Conservation (phyloP, 2,113 vertebrate genomes). For the Bolborhynchus lineola region DNA sequence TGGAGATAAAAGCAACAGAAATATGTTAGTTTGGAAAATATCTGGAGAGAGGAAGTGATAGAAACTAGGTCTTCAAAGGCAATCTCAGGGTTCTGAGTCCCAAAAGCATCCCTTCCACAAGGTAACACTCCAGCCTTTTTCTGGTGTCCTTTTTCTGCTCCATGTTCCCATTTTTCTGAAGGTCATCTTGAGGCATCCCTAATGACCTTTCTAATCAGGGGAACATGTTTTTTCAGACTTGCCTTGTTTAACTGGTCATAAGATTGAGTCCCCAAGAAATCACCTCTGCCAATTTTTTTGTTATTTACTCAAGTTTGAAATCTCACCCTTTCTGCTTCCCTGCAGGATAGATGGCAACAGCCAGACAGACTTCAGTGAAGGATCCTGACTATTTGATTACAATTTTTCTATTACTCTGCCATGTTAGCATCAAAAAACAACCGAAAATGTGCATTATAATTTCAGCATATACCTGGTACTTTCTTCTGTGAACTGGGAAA, state of each 20-base stretch:
- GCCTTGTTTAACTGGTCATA: background rate
- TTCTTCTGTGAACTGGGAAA: background rate
- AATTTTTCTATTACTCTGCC: background rate
- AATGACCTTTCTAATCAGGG: background rate
- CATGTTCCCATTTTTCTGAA: background rate
- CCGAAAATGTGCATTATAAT: background rate
- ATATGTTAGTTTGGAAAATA: background rate
- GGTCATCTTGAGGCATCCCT: background rate
- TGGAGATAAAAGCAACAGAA: background rate
- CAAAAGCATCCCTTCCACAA: background rate
- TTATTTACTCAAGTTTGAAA: background rate
- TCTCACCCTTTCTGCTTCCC: background rate
- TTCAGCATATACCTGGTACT: background rate
- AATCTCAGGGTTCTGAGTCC: background rate
- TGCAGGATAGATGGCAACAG: background rate
- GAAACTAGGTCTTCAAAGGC: background rate
- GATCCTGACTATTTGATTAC: background rate
- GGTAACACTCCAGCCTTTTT: rapidly evolving
- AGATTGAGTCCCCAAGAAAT: background rate
- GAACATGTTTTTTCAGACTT: background rate
- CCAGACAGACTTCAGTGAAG: background rate
- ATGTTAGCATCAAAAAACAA: background rate
- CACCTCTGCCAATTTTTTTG: background rate
- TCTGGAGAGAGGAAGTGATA: background rate
- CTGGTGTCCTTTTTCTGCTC: background rate